Evolutionary conservation across 2,113 vertebrate genomes (phyloP).

Genomic region (Puntigrus tetrazona): DNA sequence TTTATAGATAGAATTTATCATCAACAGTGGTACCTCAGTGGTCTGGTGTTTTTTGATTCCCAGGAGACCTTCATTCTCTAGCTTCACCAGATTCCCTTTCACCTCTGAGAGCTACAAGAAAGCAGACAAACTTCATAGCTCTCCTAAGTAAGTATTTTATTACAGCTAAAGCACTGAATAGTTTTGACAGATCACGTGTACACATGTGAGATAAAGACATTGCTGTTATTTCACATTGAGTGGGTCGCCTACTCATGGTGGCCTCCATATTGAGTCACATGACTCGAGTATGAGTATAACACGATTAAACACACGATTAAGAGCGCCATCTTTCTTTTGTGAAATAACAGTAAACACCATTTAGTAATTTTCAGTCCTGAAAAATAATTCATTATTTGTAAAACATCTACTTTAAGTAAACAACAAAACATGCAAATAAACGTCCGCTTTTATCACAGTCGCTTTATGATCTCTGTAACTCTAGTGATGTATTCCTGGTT

Average conservation of each 20-base stretch:
- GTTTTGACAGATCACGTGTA: not conserved
- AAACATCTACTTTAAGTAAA: no score
- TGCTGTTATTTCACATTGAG: not conserved
- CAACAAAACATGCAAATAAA: no score
- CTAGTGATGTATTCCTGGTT: no score
- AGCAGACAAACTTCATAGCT: constrained; percentile 5
- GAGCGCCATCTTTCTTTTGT: no score
- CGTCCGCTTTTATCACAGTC: no score
- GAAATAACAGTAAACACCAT: no score
- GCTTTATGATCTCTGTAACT: no score
- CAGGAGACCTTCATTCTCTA: constrained; percentile 57
- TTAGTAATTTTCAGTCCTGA: no score
- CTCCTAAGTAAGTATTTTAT: not conserved
- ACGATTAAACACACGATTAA: no score
- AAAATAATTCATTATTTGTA: no score
- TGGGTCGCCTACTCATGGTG: not conserved
- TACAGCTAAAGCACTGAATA: not conserved
- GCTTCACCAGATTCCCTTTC: constrained; percentile 48
- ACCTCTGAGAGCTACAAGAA: constrained; percentile 54
- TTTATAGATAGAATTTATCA: not conserved
- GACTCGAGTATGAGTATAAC: no score
- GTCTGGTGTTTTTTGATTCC: constrained; percentile 52
- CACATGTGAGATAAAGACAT: not conserved
- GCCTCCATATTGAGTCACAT: not conserved
- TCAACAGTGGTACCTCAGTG: constrained; percentile 49